Base-by-base conservation (phyloP, 2,888 invertebrate genomes). In the Stenodema calcarata region DNA sequence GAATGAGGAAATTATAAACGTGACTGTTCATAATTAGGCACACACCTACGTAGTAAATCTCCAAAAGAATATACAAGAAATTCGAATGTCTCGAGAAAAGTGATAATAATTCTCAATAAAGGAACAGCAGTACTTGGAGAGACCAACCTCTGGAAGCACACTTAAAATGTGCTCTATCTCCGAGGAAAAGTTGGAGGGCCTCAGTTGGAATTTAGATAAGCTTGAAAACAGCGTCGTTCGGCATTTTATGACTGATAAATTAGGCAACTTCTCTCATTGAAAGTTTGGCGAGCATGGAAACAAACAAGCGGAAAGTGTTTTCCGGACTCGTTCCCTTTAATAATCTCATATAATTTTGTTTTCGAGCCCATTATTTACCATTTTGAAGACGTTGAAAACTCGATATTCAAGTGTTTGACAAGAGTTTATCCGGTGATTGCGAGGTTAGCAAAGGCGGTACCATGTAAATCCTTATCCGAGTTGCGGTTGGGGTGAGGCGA, bases 241-340 rank as follows among this genome's bases (percentile, higher is more conserved):
- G 78, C 78, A 42, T 42, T 78, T 78, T 44, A 78, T 78, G 78
- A 78, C 41, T 42, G 78, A 78, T 78, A 78, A 78, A 42, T 78
- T 44, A 47, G 41, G 44, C 78, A 78, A 78, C 44, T 44, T 78
- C 44, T 14, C 78, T 14, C 78, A 47, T 78, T 47, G 78, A 47
- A 78, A 78, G 44, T 78, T 78, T 78, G 62, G 23, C 9, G 11
- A 54, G 54, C 54, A 54, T 7, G 54, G 18, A 62, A 62, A 62
- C 62, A 62, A 62, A 62, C 23, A 23, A 23, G 35, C 7, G 54
- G 27, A 23, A 11, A 62, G 62, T 23, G 62, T 62, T 62, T 62
- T 62, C 23, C 27, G 18, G 62, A 62, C 11, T 27, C 27, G 62
- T 62, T 62, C 62, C 4, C 62, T 62, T 23, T 23, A 23, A 62